phyloP scores from a whole-genome alignment of 2,888 invertebrate genomes.

The Acronicta aceris region DNA sequence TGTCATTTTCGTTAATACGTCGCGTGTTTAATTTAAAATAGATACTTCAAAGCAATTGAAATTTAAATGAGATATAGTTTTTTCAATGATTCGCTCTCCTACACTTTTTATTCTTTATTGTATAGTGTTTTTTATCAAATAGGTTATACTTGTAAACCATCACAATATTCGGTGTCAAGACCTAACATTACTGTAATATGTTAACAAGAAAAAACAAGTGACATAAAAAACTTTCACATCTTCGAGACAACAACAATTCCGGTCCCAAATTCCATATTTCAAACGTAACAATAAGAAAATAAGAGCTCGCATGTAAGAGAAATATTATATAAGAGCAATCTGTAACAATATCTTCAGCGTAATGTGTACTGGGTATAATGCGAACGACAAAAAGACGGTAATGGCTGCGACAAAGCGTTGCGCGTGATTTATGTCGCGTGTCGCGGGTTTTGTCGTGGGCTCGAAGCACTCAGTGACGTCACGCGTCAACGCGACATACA shows the following conservation, averaged over 20 bases:
- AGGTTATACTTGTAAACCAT: background rate
- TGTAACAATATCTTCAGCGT: slow-evolving; percentile 69
- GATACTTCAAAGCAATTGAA: slow-evolving; percentile 6
- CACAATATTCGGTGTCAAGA: background rate
- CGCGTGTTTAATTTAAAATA: slow-evolving; percentile 24
- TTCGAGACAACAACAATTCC: slow-evolving; percentile 32
- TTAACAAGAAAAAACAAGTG: background rate
- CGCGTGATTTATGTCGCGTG: slow-evolving; percentile 59
- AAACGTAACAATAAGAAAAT: slow-evolving; percentile 46
- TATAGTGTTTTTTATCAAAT: background rate
- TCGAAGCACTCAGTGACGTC: slow-evolving; percentile 39
- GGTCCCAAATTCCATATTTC: slow-evolving; percentile 47
- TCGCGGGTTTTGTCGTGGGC: slow-evolving; percentile 48
- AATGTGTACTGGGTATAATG: slow-evolving; percentile 61
- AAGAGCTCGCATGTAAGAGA: slow-evolving; percentile 52
- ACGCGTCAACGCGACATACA: slow-evolving; percentile 29
- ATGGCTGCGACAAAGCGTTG: slow-evolving; percentile 66
- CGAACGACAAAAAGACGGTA: slow-evolving; percentile 69
- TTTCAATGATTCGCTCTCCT: background rate
- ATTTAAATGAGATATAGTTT: background rate
- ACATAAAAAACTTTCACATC: slow-evolving; percentile 12
- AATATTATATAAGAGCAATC: slow-evolving; percentile 64
- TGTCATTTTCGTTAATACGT: slow-evolving; percentile 27
- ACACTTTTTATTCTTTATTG: background rate
- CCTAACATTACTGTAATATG: background rate